Percentiles rank a stretch among this genome's conserved stretches.
phyloP scores from a whole-genome alignment of 53 echinoderm and acorn worm genomes.

The Paracentrotus lividus region DNA sequence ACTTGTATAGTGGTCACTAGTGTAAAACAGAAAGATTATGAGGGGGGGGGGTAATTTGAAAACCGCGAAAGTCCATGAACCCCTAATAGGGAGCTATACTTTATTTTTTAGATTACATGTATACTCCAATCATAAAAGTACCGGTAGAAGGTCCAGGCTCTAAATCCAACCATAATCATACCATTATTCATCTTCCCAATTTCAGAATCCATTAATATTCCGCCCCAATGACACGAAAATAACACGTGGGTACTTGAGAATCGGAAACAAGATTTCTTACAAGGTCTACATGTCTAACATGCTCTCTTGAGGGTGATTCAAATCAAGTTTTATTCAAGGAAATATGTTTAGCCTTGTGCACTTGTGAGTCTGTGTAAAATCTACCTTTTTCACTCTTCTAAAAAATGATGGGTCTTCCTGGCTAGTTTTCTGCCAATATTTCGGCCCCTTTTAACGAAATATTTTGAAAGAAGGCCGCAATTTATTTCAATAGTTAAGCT shows the following conservation, averaged over 20 bases:
- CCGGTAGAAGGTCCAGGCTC: too few species aligned
- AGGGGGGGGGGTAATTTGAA: neutral
- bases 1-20: too few species aligned
- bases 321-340: neutral
- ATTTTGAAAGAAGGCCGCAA: too few species aligned
- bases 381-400: neutral
- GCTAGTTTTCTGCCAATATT: too few species aligned
- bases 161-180: neutral
- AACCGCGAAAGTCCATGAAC: neutral
- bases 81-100: neutral
- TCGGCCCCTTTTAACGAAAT: too few species aligned
- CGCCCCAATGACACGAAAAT: slow-evolving; percentile 15
- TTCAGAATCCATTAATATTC: slow-evolving; percentile 40
- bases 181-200: slow-evolving; percentile 41
- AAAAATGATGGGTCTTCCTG: neutral
- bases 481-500: too few species aligned
- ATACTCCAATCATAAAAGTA: too few species aligned
- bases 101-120: too few species aligned
- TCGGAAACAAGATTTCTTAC: slow-evolving; percentile 31
- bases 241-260: slow-evolving; percentile 9
- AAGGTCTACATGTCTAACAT: slow-evolving; percentile 15
- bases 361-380: neutral
- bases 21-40: too few species aligned
- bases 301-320: slow-evolving; percentile 8
- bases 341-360: neutral